Base-by-base conservation (phyloP, 2,113 vertebrate genomes). In the Petroica traversi region DNA sequence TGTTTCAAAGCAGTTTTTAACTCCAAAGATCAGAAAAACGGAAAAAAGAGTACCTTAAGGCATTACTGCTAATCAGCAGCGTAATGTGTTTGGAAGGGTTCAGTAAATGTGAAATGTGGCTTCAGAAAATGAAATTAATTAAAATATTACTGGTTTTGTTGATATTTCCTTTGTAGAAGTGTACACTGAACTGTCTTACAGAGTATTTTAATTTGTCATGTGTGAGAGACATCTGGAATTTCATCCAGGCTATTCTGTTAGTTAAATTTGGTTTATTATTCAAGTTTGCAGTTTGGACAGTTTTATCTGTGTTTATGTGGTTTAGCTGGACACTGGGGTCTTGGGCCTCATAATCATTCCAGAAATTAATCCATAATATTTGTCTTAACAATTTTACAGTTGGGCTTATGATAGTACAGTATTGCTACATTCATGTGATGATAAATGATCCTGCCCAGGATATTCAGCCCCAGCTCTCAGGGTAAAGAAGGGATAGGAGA, bases 1-100 rank as follows among this genome's bases (percentile, higher is more conserved):
- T 62, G 61, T 84, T 97, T 85, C 82, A 95, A 92, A 95, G 86
- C 67, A 64, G 34, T 91, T 89, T 75, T 62, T 89, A 91, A 57
- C 49, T 95, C 75, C 36, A 8, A 55, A 92, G 69, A 88, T 38
- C 64, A 66, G 95, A 88, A 95, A 45, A 45, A 69, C 88, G 33
- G 25, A 64, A 75, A 59, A 77, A 33, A 68, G 52, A 67, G 61
- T 92, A 80, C 95, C 83, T 93, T 75, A 38, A 83, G 82, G 61
- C 68, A 58, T 81, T 86, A 31, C 22, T 62, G 45, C 85, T 90
- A 88, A 95, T 86, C 82, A 62, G 77, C 75, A 94, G 34, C 38
- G 61, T 59, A 71, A 40, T 0, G 1, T 59, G 31, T 75, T 88
- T 94, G 69, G 79, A 89, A 73, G 67, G 57, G 72, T 82, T 84